Evolutionary conservation across 2,113 vertebrate genomes (phyloP).

Genomic region (Pionites leucogaster): DNA sequence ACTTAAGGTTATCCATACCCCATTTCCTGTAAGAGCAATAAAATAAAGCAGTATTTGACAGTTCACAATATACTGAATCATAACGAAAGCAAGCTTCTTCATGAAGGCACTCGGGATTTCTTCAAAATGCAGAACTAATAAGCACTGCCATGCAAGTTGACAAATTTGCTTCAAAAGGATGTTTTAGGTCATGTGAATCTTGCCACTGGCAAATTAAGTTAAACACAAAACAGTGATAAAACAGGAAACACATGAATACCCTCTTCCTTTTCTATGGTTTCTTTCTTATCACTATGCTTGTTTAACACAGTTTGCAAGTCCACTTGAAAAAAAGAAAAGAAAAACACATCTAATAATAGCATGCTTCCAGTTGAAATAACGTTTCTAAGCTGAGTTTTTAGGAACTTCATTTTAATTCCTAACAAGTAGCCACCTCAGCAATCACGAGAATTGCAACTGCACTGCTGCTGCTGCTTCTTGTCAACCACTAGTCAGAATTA

Average conservation of each 20-base stretch:
- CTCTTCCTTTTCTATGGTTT: constrained; percentile 48
- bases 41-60: background rate
- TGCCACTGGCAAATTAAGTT: background rate
- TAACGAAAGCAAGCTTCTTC: background rate
- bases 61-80: background rate
- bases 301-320: background rate
- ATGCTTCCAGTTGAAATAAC: background rate
- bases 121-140: constrained; percentile 17
- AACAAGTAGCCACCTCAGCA: background rate
- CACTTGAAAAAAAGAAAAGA: background rate
- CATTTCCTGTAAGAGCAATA: background rate
- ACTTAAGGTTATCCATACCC: background rate
- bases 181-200: constrained; percentile 38
- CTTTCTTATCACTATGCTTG: background rate
- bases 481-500: background rate
- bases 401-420: background rate
- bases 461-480: background rate
- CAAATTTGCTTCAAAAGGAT: constrained; percentile 37
- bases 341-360: background rate
- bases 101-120: background rate
- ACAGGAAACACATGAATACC: constrained; percentile 57
- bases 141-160: background rate
- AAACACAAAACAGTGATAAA: constrained; percentile 12
- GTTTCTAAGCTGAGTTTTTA: background rate
- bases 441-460: background rate